Conservation (phyloP, 2,113 vertebrate species). For the Lipophrys pholis region DNA sequence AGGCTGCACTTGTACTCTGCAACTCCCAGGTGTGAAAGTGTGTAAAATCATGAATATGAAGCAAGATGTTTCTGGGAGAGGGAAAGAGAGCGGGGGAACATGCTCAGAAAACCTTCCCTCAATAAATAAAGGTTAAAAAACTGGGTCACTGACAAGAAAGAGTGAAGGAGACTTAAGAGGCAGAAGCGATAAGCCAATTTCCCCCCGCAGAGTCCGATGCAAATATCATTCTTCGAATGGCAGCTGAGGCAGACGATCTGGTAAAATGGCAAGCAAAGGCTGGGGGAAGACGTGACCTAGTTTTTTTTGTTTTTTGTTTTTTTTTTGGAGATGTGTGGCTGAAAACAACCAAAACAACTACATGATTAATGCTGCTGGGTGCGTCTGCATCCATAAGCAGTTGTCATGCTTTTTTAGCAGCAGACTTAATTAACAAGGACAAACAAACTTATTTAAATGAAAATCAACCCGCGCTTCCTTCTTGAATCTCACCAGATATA, state of each 20-base stretch:
- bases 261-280: constrained; percentile 48
- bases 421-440: constrained; percentile 28
- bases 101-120: constrained; percentile 18
- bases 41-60: constrained; percentile 57
- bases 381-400: constrained; percentile 16
- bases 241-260: constrained; percentile 45
- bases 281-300: constrained; percentile 62
- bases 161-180: constrained; percentile 55
- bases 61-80: constrained; percentile 18
- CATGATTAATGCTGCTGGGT: constrained; percentile 70
- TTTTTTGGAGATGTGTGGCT: constrained; percentile 30
- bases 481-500: background rate
- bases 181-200: constrained; percentile 45
- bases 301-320: constrained; percentile 17
- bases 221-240: constrained; percentile 53
- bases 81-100: background rate
- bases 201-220: constrained; percentile 45
- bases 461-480: background rate
- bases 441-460: constrained; percentile 21
- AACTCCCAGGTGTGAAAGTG: constrained; percentile 54
- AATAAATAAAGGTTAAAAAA: constrained; percentile 65
- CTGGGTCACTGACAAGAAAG: constrained; percentile 70
- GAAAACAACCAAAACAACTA: constrained; percentile 65
- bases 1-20: constrained; percentile 27
- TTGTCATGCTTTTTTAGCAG: constrained; percentile 12